Base-by-base conservation (phyloP, 2,113 vertebrate genomes). In the Sebastes schlegelii region DNA sequence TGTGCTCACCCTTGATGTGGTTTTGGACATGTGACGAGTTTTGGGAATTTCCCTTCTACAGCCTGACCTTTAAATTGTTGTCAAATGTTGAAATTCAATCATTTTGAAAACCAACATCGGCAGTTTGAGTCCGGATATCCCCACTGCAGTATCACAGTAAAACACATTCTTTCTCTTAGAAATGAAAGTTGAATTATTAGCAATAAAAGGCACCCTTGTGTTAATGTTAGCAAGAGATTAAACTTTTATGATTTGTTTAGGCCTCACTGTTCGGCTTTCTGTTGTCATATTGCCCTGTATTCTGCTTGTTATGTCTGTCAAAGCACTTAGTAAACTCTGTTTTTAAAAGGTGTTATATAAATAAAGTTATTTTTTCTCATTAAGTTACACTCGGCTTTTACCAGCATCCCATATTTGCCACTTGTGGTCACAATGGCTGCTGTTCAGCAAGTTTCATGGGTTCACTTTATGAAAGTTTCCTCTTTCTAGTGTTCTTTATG, bases 1-100 rank as follows among this genome's bases (percentile, higher is more conserved):
- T 61, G 58, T 6, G 6, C 34, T 10, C 6, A 16, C 12, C 12
- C 40, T 51, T 72, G 57, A 82, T 66, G 79, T 84, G 76, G 66
- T 77, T 57, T 66, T 21, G 58, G 26, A 51, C 49, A 52, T 34
- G 19, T n/a, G 46, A 63, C 4, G n/a, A 34, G 13, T 42, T 79
- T 49, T 67, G 5, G 11, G 43, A 54, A 13, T 70, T 55, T 69
- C 54, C 48, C 11, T 71, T 73, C 11, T 10, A 42, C 42, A 21
- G 13, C 21, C 21, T 8, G 11, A 2, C 21, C 5, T n/a, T 70
- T 45, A 21, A 72, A 48, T 23, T 54, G 14, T 19, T 17, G 4
- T 6, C n/a, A 45, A 61, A 64, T 43, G 23, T 40, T 45, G 1
- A 45, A 55, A 13, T 13, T 2, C 7, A 43, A n/a, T 45, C 4